Evolutionary conservation across 2,113 vertebrate genomes (phyloP).

Genomic region (Illadopsis cleaveri): DNA sequence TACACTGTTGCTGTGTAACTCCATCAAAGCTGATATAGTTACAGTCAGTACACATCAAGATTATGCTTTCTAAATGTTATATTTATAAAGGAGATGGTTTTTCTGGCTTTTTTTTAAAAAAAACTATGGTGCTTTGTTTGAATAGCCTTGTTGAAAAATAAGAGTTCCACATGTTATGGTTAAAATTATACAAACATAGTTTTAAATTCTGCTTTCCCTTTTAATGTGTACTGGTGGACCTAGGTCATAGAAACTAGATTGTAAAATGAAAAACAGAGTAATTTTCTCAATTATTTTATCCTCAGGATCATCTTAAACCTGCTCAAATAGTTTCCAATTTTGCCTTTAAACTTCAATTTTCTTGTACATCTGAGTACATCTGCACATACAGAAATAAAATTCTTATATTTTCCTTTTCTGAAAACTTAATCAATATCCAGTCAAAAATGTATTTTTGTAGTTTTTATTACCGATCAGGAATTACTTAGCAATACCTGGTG

Average conservation of each 20-base stretch:
- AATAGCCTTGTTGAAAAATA: not conserved
- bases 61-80: not conserved
- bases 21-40: not conserved
- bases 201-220: slow-evolving; percentile 29
- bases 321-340: slow-evolving; percentile 60
- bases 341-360: slow-evolving; percentile 69
- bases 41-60: not conserved
- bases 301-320: slow-evolving; percentile 26
- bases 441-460: not conserved
- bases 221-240: not conserved
- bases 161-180: not conserved
- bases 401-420: not conserved
- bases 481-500: not conserved
- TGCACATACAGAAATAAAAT: not conserved
- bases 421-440: not conserved
- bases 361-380: slow-evolving; percentile 27
- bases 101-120: not conserved
- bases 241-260: not conserved
- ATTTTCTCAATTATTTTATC: slow-evolving; percentile 60
- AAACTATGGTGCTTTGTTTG: not conserved
- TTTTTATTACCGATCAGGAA: not conserved
- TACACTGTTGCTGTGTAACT: not conserved
- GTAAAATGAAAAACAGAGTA: slow-evolving; percentile 2
- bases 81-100: not conserved
- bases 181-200: not conserved